Evolutionary conservation across 2,797 vertebrate species (phyloP).

Genomic region (Halcyon chelicuti): DNA sequence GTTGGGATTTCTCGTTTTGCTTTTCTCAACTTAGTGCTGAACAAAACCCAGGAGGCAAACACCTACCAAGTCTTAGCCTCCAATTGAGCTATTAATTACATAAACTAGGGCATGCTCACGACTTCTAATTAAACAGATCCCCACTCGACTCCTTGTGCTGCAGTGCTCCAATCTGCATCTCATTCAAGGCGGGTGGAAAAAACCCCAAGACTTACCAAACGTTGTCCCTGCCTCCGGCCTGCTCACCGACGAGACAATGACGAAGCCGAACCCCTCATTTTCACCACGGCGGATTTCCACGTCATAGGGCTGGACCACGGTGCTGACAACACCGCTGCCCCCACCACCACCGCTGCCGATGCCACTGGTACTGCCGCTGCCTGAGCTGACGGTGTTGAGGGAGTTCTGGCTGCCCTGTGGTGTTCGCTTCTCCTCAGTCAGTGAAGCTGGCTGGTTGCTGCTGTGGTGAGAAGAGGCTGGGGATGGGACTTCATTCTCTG

Average conservation of each 20-base stretch:
- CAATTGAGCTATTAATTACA: not conserved
- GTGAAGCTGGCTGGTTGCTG: constrained; percentile 93
- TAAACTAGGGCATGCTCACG: not conserved
- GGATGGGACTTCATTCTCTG: constrained; percentile 92
- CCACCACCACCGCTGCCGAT: constrained; percentile 91
- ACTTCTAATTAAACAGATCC: not conserved
- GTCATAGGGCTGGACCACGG: constrained; percentile 91
- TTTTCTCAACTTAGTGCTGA: not conserved
- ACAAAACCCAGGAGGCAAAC: constrained; percentile 31
- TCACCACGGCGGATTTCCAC: constrained; percentile 96
- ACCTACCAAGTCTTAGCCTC: not conserved
- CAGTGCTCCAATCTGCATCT: rapidly evolving
- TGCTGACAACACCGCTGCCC: constrained; percentile 79
- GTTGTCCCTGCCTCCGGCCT: constrained; percentile 95
- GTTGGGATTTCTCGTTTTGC: not conserved
- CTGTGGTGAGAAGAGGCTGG: constrained; percentile 97
- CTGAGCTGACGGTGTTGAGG: constrained; percentile 95
- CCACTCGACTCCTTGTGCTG: not conserved
- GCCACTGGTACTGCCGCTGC: constrained; percentile 95
- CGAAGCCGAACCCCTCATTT: constrained; percentile 96
- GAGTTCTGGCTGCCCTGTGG: constrained; percentile 98
- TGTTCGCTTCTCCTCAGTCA: constrained; percentile 95
- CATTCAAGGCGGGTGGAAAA: rapidly evolving
- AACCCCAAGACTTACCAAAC: constrained; percentile 86
- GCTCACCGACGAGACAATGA: constrained; percentile 97